Conservation (phyloP, 2,113 vertebrate species). For the Percopsis transmontana region DNA sequence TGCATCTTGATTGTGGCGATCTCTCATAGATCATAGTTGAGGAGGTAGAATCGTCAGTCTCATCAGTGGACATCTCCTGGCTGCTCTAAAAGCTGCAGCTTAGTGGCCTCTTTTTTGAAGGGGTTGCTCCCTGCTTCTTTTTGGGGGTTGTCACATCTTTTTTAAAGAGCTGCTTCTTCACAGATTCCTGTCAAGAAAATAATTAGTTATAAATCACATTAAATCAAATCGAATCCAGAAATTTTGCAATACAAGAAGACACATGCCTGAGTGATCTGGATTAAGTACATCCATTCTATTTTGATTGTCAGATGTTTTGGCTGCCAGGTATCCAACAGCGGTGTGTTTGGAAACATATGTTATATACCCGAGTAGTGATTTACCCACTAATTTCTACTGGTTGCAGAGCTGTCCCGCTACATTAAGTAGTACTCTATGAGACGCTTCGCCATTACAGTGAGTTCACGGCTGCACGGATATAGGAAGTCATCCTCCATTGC, state of each 20-base stretch:
- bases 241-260: neutral
- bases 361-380: constrained; percentile 15
- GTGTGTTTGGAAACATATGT: neutral
- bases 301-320: constrained; percentile 1
- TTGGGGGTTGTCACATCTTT: constrained; percentile 29
- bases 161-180: constrained; percentile 44
- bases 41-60: constrained; percentile 19
- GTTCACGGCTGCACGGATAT: constrained; percentile 37
- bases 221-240: constrained; percentile 14
- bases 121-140: constrained; percentile 29
- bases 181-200: constrained; percentile 32
- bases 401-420: constrained; percentile 13
- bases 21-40: constrained; percentile 12
- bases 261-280: neutral
- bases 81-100: constrained; percentile 9
- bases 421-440: constrained; percentile 38
- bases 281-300: constrained; percentile 3
- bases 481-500: constrained; percentile 20
- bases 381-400: constrained; percentile 26
- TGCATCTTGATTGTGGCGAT: constrained; percentile 1
- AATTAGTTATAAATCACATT: constrained; percentile 6
- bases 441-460: constrained; percentile 32
- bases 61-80: constrained; percentile 11
- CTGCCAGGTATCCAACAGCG: neutral
- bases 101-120: constrained; percentile 21